A percentile compares a stretch with the other conserved stretches of the same genome.
Conservation (phyloP, 2,797 vertebrate species). For the Hippoglossus hippoglossus region DNA sequence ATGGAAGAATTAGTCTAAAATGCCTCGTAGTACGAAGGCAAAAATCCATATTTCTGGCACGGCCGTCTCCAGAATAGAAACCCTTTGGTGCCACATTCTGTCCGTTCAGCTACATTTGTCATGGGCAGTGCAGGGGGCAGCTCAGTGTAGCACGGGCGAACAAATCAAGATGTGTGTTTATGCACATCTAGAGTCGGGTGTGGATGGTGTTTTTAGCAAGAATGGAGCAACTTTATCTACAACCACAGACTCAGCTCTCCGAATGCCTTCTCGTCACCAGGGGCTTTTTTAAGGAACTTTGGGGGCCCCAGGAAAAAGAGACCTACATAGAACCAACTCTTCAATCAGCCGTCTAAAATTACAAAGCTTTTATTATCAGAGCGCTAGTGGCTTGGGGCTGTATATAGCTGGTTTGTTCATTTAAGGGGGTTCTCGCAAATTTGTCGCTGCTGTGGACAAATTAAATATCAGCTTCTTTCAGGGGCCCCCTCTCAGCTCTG, state of each 20-base stretch:
- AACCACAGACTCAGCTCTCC: background rate
- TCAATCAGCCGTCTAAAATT: too few relatives aligned
- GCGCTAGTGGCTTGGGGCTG: too few relatives aligned
- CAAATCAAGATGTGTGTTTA: background rate
- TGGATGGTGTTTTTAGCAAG: background rate
- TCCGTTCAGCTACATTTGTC: constrained; percentile 1
- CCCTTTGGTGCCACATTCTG: constrained; percentile 29
- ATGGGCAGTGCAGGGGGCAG: background rate
- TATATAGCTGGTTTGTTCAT: too few relatives aligned
- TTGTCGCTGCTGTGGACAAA: too few relatives aligned
- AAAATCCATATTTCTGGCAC: constrained; percentile 58
- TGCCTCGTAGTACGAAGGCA: constrained; percentile 33
- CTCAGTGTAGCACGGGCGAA: constrained; percentile 22
- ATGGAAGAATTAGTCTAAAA: constrained; percentile 46
- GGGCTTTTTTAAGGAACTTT: too few relatives aligned
- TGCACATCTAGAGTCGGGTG: background rate
- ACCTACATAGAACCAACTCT: too few relatives aligned
- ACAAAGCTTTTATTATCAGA: too few relatives aligned
- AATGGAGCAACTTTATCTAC: background rate
- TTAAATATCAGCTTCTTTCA: too few relatives aligned
- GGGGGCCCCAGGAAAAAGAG: too few relatives aligned
- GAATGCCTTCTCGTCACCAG: too few relatives aligned
- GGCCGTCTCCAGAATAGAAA: constrained; percentile 30
- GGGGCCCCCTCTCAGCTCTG: too few relatives aligned
- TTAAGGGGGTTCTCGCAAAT: too few relatives aligned